Base-by-base conservation (phyloP, 2,113 vertebrate genomes). In the Sminthopsis crassicaudata region DNA sequence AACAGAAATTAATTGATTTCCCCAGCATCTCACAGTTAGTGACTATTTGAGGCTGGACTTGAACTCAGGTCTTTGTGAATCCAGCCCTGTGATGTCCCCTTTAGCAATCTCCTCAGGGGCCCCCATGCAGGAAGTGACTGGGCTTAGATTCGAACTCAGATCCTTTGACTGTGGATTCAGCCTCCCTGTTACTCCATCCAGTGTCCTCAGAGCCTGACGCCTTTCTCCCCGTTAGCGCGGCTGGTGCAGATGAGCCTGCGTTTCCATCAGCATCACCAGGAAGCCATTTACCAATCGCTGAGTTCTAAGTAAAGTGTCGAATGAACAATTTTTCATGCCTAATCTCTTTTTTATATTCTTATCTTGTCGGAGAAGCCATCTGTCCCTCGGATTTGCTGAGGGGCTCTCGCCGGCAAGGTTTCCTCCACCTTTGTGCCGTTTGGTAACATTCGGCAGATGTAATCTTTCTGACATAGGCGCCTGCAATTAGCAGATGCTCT, bases 401-500 rank as follows among this genome's bases (percentile, higher is more conserved):
- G 54, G 1, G 25, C 91, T 90, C 92, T 92, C 0, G 0, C 89
- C 91, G 92, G 90, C 54, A 88, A 95, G 93, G 92, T 95, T 93
- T 90, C 52, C n/a, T 93, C 89, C n/a, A 95, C 93, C 92, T 95
- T 92, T 11, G 0, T 67, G 90, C 94, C 90, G 53, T 94, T 92
- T 54, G 91, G 96, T 91, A 90, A 42, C 55, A 94, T 94, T 57
- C 89, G 53, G 54, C 96, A 96, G 92, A 92, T 91, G 93, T 60
- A 90, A 9, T 57, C 89, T 95, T 96, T 57, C 94, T 94, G 94
- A 96, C 50, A 67, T 52, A n/a, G 76, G 53, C 89, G 76, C 67
- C 95, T 53, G 7, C 26, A n/a, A 95, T 92, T 94, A 97, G 95
- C 92, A 67, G 94, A 92, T 94, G 91, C 53, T 97, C 76, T 96